A percentile compares a stretch with the other conserved stretches of the same genome.
Conservation (phyloP, 2,888 invertebrate genomes). For the Portevinia maculata region DNA sequence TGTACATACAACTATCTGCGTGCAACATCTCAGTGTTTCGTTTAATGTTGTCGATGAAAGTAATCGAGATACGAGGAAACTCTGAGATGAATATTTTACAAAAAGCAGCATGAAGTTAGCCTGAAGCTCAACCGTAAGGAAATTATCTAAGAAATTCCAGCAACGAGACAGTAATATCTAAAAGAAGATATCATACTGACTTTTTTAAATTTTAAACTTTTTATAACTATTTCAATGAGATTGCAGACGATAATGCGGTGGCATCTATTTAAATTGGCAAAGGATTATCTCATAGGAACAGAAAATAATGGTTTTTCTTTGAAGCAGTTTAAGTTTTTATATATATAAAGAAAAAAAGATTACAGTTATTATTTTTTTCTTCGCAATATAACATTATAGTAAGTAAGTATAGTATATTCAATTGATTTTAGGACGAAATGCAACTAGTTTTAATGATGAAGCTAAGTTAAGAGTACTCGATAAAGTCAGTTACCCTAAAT, state of each 20-base stretch:
- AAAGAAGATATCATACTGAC: background rate
- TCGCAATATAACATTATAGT: too few species aligned
- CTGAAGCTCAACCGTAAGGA: slow-evolving; percentile 24
- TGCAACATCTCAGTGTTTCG: too few species aligned
- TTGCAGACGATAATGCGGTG: background rate
- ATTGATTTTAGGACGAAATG: too few species aligned
- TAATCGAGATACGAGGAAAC: slow-evolving; percentile 53
- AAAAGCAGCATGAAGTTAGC: background rate
- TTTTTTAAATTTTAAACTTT: background rate
- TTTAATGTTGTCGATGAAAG: slow-evolving; percentile 10
- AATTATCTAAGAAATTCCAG: slow-evolving; percentile 46
- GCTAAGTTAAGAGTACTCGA: too few species aligned
- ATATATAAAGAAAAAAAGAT: too few species aligned
- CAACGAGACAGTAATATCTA: slow-evolving; percentile 1
- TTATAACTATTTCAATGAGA: slow-evolving; percentile 23
- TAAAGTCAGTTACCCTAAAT: too few species aligned
- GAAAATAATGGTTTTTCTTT: too few species aligned
- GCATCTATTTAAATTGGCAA: too few species aligned
- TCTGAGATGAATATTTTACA: slow-evolving; percentile 29
- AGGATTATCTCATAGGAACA: background rate
- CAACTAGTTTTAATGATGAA: too few species aligned
- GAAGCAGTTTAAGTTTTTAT: too few species aligned
- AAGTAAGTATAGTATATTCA: too few species aligned
- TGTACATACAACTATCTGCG: background rate
- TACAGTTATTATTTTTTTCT: too few species aligned